A percentile compares a stretch with the other conserved stretches of the same genome.
These are phyloP conservation scores for Argyresthia albistria DNA, from an alignment of 2,888 invertebrate genomes.

Conservation along the genomic window DNA sequence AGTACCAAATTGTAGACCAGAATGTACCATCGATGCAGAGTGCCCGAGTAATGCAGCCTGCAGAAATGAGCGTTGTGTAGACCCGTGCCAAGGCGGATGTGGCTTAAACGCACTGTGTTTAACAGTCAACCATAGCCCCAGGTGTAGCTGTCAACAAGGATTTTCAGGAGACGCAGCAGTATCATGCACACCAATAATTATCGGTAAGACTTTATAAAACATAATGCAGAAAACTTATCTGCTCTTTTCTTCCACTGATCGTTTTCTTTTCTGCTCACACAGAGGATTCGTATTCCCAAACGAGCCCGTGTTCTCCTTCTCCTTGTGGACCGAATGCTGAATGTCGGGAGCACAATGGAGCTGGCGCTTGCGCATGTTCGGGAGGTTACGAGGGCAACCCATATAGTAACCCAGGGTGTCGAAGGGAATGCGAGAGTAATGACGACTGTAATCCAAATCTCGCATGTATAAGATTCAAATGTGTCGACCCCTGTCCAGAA, in stretches of 20 bases:
- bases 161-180: constrained; percentile 84
- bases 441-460: constrained; percentile 80
- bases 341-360: constrained; percentile 85
- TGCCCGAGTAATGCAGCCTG: constrained; percentile 88
- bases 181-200: constrained; percentile 31
- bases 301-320: constrained; percentile 86
- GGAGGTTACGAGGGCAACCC: constrained; percentile 87
- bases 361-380: constrained; percentile 88
- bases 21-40: constrained; percentile 85
- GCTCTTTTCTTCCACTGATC: neutral
- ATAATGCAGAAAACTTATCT: constrained; percentile 11
- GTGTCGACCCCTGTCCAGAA: constrained; percentile 87
- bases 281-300: constrained; percentile 66
- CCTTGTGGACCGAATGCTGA: constrained; percentile 91
- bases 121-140: constrained; percentile 86
- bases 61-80: constrained; percentile 83
- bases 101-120: constrained; percentile 86
- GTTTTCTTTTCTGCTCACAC: constrained; percentile 61
- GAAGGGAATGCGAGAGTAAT: constrained; percentile 84
- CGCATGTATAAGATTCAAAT: constrained; percentile 87
- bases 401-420: constrained; percentile 80
- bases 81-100: constrained; percentile 86
- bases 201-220: constrained; percentile 3
- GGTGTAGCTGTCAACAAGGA: constrained; percentile 87
- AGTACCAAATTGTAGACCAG: constrained; percentile 89